Evolutionary conservation across 2,797 vertebrate genomes (phyloP), one percentile per base, ranked within the genome.

Genomic region (Distichodus sexfasciatus): DNA sequence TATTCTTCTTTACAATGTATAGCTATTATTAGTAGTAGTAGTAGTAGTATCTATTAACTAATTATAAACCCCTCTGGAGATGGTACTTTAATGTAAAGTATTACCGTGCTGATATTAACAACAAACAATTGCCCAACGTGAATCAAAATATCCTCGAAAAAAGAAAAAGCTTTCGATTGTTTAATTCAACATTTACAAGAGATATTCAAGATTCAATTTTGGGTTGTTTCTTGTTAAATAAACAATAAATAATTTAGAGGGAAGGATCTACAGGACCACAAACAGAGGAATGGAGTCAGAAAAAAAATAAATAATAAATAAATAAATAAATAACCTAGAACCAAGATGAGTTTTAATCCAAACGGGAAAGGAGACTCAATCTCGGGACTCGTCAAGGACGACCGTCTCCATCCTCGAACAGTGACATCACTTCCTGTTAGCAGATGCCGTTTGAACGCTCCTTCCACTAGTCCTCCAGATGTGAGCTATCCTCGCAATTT

Each of bases 401-500:
- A 43, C 48, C 64, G 35, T 62, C 66, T 69, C 59, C 26, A 65
- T 41, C 55, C 15, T 47, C 31, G n/a, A n/a, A 66, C 41, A 41
- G 54, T 80, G 75, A 65, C 79, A 79, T 82, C 77, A 80, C 78
- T 77, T 85, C 77, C 74, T 71, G 75, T 76, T 58, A 76, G 64
- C 63, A 68, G 73, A 61, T n/a, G 61, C n/a, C 61, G 70, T 68
- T 71, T 55, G 73, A 75, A 76, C 19, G 33, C 74, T 69, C 66
- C 54, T 74, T 26, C 23, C 48, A 9, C 63, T 44, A 41, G n/a
- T 21, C 64, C 75, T 71, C 23, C 53, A 14, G 21, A 86, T 87
- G 83, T 83, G 82, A 82, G 76, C 72, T 79, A 73, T 90, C 82
- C 64, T 88, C 82, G 86, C 88, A 84, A 83, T 91, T 89, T 86